A percentile compares a stretch with the other conserved stretches of the same genome.
Evolutionary conservation across 2,113 vertebrate species (phyloP).

Genomic region (Laticauda laticaudata): DNA sequence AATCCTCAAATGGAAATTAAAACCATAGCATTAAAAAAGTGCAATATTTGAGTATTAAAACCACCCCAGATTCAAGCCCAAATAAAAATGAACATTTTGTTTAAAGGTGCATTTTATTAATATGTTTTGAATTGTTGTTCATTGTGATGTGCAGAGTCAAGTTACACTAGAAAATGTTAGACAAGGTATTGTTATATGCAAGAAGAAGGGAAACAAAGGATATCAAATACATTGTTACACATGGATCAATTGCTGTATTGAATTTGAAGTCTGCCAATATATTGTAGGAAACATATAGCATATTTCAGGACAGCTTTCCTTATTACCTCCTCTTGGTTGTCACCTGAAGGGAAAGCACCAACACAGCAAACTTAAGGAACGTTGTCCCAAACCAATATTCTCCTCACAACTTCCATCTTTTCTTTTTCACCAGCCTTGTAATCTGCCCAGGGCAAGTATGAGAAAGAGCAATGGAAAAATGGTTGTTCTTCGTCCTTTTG

Average conservation of each 20-base stretch:
- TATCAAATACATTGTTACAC: not conserved
- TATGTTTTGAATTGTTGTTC: not conserved
- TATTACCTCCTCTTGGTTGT: not conserved
- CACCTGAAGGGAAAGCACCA: not conserved
- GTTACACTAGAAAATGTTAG: not conserved
- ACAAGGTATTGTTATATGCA: not conserved
- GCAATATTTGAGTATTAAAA: not conserved
- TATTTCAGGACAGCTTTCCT: not conserved
- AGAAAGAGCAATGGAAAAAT: not conserved
- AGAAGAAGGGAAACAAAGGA: not conserved
- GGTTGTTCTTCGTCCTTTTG: not conserved
- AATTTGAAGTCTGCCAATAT: not conserved
- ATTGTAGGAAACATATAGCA: not conserved
- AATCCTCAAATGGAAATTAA: not conserved
- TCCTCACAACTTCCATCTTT: not conserved
- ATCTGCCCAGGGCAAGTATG: not conserved
- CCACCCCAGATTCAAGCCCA: not conserved
- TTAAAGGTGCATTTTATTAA: not conserved
- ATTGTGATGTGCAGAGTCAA: not conserved
- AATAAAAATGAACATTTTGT: not conserved
- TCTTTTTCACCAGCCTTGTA: not conserved
- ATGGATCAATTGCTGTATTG: not conserved
- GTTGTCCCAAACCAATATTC: not conserved
- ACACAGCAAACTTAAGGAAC: not conserved
- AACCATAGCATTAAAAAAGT: not conserved